phyloP scores from a whole-genome alignment of 2,797 vertebrate genomes.

The Melanitta fusca region DNA sequence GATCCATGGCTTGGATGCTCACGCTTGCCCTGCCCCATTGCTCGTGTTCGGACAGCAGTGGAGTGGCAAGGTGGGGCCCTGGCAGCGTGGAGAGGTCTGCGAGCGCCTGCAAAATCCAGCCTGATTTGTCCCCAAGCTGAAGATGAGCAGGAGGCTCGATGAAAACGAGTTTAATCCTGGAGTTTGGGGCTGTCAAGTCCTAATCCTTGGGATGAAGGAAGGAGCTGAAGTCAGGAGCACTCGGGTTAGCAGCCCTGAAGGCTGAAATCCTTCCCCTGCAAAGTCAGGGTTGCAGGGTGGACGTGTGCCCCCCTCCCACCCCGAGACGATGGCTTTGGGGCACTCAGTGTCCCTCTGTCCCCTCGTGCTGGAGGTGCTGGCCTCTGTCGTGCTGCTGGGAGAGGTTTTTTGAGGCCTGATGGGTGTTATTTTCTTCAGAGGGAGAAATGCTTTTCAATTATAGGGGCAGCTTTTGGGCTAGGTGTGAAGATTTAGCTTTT shows the following conservation, averaged over 20 bases:
- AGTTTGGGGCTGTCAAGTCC: not conserved
- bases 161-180: not conserved
- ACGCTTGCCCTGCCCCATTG: accelerated
- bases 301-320: not conserved
- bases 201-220: not conserved
- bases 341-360: accelerated
- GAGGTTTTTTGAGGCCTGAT: not conserved
- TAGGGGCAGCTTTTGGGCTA: not conserved
- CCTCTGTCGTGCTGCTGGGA: not conserved
- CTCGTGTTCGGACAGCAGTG: accelerated
- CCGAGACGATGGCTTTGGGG: accelerated
- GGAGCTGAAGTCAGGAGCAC: not conserved
- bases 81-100: not conserved
- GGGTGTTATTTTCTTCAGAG: constrained; percentile 10
- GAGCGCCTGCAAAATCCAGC: not conserved
- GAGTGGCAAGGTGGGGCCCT: accelerated
- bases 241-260: not conserved
- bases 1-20: not conserved
- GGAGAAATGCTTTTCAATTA: constrained; percentile 42
- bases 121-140: not conserved
- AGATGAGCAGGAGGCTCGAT: not conserved
- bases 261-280: not conserved
- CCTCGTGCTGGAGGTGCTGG: not conserved
- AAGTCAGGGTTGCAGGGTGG: not conserved
- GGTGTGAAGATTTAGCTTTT: constrained; percentile 65